Evolutionary conservation across 2,113 vertebrate genomes (phyloP).

Genomic region (Erythrocebus patas): DNA sequence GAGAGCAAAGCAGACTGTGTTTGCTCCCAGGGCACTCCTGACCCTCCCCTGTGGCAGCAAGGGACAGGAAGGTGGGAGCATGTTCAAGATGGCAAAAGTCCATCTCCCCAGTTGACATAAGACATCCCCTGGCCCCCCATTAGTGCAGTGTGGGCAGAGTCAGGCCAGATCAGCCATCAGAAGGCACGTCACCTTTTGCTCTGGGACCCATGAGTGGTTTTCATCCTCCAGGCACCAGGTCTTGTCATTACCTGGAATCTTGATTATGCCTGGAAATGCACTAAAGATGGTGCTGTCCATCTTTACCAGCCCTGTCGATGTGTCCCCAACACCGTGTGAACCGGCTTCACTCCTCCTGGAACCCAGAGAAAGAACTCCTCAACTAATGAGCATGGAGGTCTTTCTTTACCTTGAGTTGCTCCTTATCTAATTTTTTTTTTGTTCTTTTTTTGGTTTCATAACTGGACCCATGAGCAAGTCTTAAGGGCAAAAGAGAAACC

Average conservation of each 20-base stretch:
- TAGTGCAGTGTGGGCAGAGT: not conserved
- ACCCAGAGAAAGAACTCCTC: not conserved
- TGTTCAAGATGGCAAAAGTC: not conserved
- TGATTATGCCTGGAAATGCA: not conserved
- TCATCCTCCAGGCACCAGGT: not conserved
- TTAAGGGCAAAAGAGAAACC: not conserved
- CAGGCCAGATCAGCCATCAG: not conserved
- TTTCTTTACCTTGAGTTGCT: not conserved
- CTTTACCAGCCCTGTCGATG: not conserved
- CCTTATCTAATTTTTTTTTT: not conserved
- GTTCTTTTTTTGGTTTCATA: not conserved
- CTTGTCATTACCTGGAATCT: not conserved
- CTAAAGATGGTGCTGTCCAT: fast-evolving
- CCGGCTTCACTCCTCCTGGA: not conserved
- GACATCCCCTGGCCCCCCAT: fast-evolving
- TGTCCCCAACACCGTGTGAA: fast-evolving
- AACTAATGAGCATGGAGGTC: fast-evolving
- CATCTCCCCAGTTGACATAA: fast-evolving
- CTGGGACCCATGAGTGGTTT: too few relatives aligned
- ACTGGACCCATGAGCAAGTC: not conserved
- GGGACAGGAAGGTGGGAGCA: fast-evolving
- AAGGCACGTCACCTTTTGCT: not conserved
- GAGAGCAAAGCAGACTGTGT: not conserved
- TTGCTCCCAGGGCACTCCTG: fast-evolving
- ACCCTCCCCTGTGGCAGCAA: too few relatives aligned